phyloP scores from a whole-genome alignment of 2,113 vertebrate species.

The Tachysurus vachellii region DNA sequence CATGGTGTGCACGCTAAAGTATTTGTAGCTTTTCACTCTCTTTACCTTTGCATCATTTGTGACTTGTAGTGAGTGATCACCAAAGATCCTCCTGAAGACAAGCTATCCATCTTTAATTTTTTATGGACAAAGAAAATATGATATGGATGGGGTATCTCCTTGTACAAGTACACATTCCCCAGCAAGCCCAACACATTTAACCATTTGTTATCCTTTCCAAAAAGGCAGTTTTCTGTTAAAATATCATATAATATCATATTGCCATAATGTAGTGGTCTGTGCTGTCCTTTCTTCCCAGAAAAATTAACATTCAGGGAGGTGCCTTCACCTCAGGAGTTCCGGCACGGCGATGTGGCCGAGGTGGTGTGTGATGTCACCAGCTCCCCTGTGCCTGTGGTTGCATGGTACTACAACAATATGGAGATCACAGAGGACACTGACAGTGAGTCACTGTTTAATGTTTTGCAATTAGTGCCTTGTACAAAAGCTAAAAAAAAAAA shows the following conservation, averaged over 20 bases:
- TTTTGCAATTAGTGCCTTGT: not conserved
- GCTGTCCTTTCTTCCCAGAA: conserved; percentile 73
- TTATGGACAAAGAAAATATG: not conserved
- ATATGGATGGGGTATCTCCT: not conserved
- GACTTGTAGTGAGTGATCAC: not conserved
- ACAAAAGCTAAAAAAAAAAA: not conserved
- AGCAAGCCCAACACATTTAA: not conserved
- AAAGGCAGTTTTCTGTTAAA: not conserved
- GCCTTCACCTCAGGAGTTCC: conserved; percentile 91
- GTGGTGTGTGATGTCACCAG: conserved; percentile 91
- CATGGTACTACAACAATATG: conserved; percentile 91
- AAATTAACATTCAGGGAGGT: conserved; percentile 91
- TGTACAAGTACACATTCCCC: too few species aligned
- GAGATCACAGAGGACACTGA: conserved; percentile 86
- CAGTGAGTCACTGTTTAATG: conserved; percentile 76
- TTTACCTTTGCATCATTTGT: not conserved
- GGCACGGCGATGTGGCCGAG: conserved; percentile 88
- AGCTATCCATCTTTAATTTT: not conserved
- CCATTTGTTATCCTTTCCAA: not conserved
- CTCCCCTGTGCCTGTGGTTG: conserved; percentile 89
- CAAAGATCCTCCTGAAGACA: not conserved
- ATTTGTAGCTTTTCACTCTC: not conserved
- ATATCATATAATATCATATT: not conserved
- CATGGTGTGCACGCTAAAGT: not conserved
- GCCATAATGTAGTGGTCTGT: conserved; percentile 16